phyloP scores from a whole-genome alignment of 2,113 vertebrate species.

The Alethe castanea region DNA sequence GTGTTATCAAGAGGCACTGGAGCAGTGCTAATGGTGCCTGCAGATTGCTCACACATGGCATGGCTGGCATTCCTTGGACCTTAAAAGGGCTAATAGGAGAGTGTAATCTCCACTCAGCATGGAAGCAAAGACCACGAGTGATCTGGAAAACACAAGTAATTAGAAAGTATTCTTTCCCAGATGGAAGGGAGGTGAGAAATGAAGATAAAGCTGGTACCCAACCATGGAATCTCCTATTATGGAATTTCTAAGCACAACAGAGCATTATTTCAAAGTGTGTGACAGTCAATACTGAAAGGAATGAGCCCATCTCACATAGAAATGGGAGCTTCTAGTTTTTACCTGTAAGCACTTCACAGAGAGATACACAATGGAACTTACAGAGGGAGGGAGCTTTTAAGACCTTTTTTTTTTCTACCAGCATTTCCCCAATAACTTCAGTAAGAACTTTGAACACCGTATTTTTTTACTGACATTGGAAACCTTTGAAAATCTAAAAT shows the following conservation, averaged over 20 bases:
- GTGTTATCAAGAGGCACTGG: constrained; percentile 71
- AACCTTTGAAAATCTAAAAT: background rate
- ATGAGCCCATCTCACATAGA: background rate
- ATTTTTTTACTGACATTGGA: background rate
- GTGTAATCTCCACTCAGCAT: constrained; percentile 35
- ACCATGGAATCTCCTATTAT: background rate
- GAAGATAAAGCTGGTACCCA: background rate
- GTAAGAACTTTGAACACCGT: rapidly evolving
- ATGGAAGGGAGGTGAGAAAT: background rate
- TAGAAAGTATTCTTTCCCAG: constrained; percentile 9
- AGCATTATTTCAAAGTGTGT: background rate
- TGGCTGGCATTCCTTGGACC: constrained; percentile 60
- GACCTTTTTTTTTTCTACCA: background rate
- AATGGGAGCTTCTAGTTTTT: background rate
- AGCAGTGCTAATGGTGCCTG: constrained; percentile 74
- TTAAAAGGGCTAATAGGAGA: constrained; percentile 60
- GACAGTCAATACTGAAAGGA: background rate
- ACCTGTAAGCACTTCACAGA: background rate
- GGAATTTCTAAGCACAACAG: background rate
- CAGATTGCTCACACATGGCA: constrained; percentile 72
- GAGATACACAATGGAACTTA: background rate
- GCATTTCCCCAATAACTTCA: background rate
- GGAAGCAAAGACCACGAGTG: constrained; percentile 25
- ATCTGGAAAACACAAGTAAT: constrained; percentile 55
- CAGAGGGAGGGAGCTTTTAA: background rate